Conservation (phyloP, 1,140 invertebrate species). For the Hylaeus anthracinus region DNA sequence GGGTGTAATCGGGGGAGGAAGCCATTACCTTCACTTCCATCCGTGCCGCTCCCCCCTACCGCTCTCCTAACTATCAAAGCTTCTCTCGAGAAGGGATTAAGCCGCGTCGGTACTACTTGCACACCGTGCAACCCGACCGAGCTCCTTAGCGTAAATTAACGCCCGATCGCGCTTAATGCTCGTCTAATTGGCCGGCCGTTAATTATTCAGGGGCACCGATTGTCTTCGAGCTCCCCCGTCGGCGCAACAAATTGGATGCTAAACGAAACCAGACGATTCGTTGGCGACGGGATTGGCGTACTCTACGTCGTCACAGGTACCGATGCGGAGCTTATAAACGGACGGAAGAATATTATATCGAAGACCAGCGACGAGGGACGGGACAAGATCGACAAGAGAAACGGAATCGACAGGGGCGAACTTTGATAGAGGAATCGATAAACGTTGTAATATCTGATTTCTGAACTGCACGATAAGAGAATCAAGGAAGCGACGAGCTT, state of each 20-base stretch:
- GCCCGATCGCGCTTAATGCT: conserved; percentile 39
- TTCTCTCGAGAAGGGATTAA: conserved; percentile 52
- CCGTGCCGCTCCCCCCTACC: conserved; percentile 29
- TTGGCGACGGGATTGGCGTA: no score
- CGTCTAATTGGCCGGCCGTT: conserved; percentile 43
- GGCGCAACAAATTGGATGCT: conserved; percentile 3
- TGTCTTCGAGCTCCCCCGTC: neutral
- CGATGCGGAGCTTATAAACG: no score
- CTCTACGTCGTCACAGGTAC: neutral
- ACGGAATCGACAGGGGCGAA: no score
- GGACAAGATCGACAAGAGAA: neutral
- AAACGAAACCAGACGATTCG: conserved; percentile 10
- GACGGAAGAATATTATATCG: neutral
- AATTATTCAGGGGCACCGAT: conserved; percentile 35
- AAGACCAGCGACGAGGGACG: neutral
- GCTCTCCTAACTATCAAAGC: conserved; percentile 46
- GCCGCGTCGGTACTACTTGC: conserved; percentile 44
- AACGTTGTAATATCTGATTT: neutral
- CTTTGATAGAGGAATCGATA: conserved; percentile 23
- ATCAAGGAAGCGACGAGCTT: no score
- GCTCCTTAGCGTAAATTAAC: conserved; percentile 50
- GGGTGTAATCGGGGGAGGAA: conserved; percentile 64
- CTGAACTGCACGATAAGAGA: neutral
- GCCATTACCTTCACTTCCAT: conserved; percentile 57
- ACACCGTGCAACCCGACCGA: conserved; percentile 46